A percentile compares a stretch with the other conserved stretches of the same genome.
Evolutionary conservation across 2,888 invertebrate genomes (phyloP).

Genomic region (Shargacucullia verbasci): DNA sequence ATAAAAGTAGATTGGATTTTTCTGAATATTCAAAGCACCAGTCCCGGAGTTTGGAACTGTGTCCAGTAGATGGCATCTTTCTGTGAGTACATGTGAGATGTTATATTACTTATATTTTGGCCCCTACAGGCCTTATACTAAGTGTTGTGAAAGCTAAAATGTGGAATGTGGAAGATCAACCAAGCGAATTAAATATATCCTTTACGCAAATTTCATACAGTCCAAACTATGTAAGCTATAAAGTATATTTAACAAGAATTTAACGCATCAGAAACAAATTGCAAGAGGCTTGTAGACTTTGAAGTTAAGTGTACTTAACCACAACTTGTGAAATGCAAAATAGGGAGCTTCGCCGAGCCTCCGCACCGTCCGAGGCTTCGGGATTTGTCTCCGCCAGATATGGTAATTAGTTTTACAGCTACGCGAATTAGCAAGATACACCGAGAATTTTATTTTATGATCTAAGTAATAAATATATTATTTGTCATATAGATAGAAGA

Average conservation of each 20-base stretch:
- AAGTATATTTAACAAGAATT: constrained; percentile 51
- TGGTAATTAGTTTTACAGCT: constrained; percentile 56
- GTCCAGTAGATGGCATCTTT: too few relatives aligned
- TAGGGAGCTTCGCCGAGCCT: constrained; percentile 58
- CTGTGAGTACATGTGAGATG: too few relatives aligned
- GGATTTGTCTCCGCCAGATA: constrained; percentile 63
- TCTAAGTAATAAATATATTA: too few relatives aligned
- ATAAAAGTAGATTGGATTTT: too few relatives aligned
- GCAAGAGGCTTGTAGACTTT: constrained; percentile 70
- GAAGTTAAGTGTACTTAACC: constrained; percentile 79
- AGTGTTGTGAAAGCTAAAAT: too few relatives aligned
- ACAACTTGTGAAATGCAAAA: constrained; percentile 77
- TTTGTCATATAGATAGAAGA: too few relatives aligned
- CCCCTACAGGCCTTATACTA: too few relatives aligned
- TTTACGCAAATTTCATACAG: not conserved
- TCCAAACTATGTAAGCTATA: constrained; percentile 21
- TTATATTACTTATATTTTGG: too few relatives aligned
- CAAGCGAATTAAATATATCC: not conserved
- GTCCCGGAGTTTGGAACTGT: too few relatives aligned
- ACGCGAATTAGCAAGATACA: constrained; percentile 38
- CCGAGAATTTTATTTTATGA: constrained; percentile 4
- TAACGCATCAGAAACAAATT: constrained; percentile 71
- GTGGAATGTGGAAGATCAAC: too few relatives aligned
- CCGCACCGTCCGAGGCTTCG: constrained; percentile 41
- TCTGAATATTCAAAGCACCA: too few relatives aligned